Evolutionary conservation across 2,797 vertebrate genomes (phyloP), one percentile per base, ranked within the genome.

Genomic region (Paedocypris micromegethes): DNA sequence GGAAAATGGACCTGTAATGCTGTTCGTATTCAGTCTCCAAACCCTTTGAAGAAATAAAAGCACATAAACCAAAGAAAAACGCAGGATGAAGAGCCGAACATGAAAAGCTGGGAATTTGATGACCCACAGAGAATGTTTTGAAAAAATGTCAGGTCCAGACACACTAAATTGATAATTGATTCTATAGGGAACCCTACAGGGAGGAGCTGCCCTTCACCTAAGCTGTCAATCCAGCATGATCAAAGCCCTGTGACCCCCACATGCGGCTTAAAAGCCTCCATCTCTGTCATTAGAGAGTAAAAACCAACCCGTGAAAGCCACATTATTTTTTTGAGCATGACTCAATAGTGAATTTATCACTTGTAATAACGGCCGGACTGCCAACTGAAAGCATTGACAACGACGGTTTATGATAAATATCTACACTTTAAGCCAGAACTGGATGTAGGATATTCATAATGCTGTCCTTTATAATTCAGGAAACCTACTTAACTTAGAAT

Each of bases 281-380:
- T 69, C 66, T 72, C 39, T 53, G 45, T 72, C 72, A 73, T 77
- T 79, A 77, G 54, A 23, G 51, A 75, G 63, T 6, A 59, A 79
- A 74, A 72, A 57, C 63, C 58, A 58, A 70, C 53, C 39, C 23
- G 23, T 23, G 23, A 37, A 41, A 58, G 66, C 40, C 62, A 42
- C 49, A 42, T 54, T 40, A 53, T 43, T 23, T 42, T 58, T 48
- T 1, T 61, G 39, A 41, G 41, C 38, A 52, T n/a, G 6, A 38
- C 8, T 49, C 50, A n/a, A 50, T 46, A 48, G 58, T 38, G 9
- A 42, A 45, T 68, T 53, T 70, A 23, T 23, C 23, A 23, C 23
- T 23, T 23, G 23, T 23, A 23, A 23, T 23, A 23, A 23, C 23
- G 23, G 23, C 23, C 23, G 23, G 23, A 23, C 23, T 23, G 23